A percentile compares a stretch with the other conserved stretches of the same genome.
Conservation (phyloP, 2,113 vertebrate species). For the Hemibagrus wyckioides region DNA sequence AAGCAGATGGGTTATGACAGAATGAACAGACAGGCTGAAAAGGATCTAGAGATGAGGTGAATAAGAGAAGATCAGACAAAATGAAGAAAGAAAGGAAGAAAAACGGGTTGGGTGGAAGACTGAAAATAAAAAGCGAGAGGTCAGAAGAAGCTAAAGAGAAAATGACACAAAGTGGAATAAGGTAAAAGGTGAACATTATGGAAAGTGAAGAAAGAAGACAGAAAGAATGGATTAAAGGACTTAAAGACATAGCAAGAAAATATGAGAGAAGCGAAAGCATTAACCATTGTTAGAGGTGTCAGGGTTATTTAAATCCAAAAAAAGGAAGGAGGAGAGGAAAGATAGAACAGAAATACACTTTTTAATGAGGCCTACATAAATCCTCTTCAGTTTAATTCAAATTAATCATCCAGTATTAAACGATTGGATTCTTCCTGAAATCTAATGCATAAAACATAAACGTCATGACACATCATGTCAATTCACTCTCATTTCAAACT, state of each 20-base stretch:
- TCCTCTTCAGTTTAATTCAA: constrained; percentile 38
- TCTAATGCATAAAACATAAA: constrained; percentile 60
- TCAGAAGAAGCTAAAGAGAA: constrained; percentile 11
- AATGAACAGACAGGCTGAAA: constrained; percentile 6
- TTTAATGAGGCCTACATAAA: constrained; percentile 30
- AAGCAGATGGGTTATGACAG: constrained; percentile 48
- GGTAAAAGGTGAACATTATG: background rate
- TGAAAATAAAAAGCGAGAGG: background rate
- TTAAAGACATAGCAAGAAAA: background rate
- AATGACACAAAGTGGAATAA: background rate
- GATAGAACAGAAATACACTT: background rate
- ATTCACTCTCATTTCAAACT: background rate
- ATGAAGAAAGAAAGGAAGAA: background rate
- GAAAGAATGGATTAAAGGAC: background rate
- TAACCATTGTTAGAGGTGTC: constrained; percentile 17
- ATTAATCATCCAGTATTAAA: constrained; percentile 60
- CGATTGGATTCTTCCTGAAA: constrained; percentile 31
- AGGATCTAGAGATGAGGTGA: constrained; percentile 26
- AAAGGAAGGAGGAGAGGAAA: background rate
- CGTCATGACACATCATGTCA: background rate
- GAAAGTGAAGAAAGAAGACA: background rate
- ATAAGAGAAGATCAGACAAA: constrained; percentile 11
- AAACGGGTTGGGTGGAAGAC: background rate
- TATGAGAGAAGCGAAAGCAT: background rate
- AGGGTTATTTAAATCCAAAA: background rate